A percentile compares a stretch with the other conserved stretches of the same genome.
Evolutionary conservation across 1,140 invertebrate species (phyloP).

Genomic region (Trichonephila inaurata): DNA sequence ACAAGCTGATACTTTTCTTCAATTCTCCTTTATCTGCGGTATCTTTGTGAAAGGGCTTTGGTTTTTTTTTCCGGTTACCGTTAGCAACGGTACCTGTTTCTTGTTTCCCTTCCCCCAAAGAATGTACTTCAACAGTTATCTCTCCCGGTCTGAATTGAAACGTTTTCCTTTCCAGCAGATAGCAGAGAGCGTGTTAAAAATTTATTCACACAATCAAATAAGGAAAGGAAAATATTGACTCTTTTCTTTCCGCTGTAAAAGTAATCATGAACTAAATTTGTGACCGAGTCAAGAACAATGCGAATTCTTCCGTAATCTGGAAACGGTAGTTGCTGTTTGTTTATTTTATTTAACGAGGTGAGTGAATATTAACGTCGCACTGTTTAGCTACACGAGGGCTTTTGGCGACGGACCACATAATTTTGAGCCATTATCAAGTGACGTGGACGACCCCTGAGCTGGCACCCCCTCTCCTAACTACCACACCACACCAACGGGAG

Average conservation of each 20-base stretch:
- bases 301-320: neutral
- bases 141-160: neutral
- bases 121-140: neutral
- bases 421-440: too few species aligned
- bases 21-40: neutral
- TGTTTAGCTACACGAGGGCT: too few species aligned
- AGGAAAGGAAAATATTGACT: neutral
- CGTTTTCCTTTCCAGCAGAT: neutral
- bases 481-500: too few species aligned
- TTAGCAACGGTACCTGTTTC: slow-evolving; percentile 8
- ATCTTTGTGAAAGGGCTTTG: neutral
- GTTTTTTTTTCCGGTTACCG: neutral
- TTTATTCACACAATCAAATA: neutral
- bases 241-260: neutral
- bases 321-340: neutral
- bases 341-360: neutral
- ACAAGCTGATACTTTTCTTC: neutral
- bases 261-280: neutral
- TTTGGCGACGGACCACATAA: too few species aligned
- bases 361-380: too few species aligned
- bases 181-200: neutral
- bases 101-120: neutral
- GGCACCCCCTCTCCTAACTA: too few species aligned
- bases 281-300: neutral
- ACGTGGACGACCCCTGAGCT: too few species aligned